Conservation (phyloP, 2,113 vertebrate genomes). For the Paramisgurnus dabryanus region DNA sequence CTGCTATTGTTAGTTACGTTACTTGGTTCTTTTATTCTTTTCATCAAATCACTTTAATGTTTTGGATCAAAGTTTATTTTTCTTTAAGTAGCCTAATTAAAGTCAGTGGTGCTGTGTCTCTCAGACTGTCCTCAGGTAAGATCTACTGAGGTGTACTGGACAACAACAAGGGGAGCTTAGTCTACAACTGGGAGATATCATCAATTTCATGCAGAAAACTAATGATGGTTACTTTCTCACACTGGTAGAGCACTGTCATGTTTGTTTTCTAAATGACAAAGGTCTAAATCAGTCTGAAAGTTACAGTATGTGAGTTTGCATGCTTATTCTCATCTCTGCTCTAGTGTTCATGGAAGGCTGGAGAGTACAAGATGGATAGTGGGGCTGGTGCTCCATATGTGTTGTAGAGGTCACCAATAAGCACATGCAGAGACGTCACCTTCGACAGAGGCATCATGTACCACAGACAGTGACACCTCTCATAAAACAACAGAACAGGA, state of each 20-base stretch:
- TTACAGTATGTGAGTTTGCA: background rate
- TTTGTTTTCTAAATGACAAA: too few relatives aligned
- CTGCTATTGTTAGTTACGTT: too few relatives aligned
- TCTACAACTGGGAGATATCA: conserved; percentile 41
- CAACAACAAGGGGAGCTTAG: conserved; percentile 46
- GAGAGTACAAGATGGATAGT: conserved; percentile 32
- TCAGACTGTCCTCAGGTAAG: conserved; percentile 49
- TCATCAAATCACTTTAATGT: too few relatives aligned
- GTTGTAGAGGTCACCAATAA: conserved; percentile 52
- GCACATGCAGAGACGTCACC: conserved; percentile 51
- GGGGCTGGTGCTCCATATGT: conserved; percentile 52
- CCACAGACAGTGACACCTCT: conserved; percentile 45
- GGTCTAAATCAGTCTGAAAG: background rate
- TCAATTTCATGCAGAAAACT: conserved; percentile 49
- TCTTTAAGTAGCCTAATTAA: too few relatives aligned
- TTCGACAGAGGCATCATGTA: conserved; percentile 47
- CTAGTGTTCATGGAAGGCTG: conserved; percentile 52
- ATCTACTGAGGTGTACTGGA: conserved; percentile 35
- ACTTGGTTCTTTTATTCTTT: too few relatives aligned
- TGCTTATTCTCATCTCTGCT: background rate
- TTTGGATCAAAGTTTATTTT: too few relatives aligned
- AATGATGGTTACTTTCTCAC: conserved; percentile 5
- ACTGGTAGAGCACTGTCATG: background rate
- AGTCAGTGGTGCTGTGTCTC: background rate
- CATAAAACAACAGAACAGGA: conserved; percentile 6